These are phyloP conservation scores for Muscina levida DNA, from an alignment of 2,888 invertebrate genomes.

Conservation along the genomic window DNA sequence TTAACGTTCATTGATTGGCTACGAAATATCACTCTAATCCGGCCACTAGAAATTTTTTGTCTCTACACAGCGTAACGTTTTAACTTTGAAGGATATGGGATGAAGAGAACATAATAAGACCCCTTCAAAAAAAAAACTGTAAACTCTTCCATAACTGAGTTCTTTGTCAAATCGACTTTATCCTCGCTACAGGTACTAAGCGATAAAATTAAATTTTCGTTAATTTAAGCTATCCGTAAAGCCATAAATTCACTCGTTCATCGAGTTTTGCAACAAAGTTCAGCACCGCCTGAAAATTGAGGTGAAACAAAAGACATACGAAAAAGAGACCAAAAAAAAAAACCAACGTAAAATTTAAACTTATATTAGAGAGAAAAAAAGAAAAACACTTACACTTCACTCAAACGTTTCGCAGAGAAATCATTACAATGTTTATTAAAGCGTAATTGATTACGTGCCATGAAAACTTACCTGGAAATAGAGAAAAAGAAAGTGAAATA, in stretches of 20 bases:
- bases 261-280: conserved; percentile 20
- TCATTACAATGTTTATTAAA: conserved; percentile 43
- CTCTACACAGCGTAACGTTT: too few relatives aligned
- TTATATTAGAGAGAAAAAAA: not conserved
- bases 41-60: too few relatives aligned
- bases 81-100: conserved; percentile 59
- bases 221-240: conserved; percentile 21
- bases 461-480: conserved; percentile 61
- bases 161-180: too few relatives aligned
- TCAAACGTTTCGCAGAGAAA: conserved; percentile 8
- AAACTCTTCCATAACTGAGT: too few relatives aligned
- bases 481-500: not conserved
- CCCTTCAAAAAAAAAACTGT: too few relatives aligned
- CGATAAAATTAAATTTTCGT: conserved; percentile 26
- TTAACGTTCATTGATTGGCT: too few relatives aligned
- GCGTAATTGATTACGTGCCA: conserved; percentile 56
- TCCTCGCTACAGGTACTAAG: too few relatives aligned
- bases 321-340: not conserved
- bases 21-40: too few relatives aligned
- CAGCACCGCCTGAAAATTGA: too few relatives aligned
- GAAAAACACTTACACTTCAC: conserved; percentile 31
- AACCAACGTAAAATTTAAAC: not conserved
- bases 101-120: not conserved
- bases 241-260: not conserved
- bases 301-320: not conserved